Conservation (phyloP, 2,113 vertebrate genomes). For the Cyrtonyx montezumae region DNA sequence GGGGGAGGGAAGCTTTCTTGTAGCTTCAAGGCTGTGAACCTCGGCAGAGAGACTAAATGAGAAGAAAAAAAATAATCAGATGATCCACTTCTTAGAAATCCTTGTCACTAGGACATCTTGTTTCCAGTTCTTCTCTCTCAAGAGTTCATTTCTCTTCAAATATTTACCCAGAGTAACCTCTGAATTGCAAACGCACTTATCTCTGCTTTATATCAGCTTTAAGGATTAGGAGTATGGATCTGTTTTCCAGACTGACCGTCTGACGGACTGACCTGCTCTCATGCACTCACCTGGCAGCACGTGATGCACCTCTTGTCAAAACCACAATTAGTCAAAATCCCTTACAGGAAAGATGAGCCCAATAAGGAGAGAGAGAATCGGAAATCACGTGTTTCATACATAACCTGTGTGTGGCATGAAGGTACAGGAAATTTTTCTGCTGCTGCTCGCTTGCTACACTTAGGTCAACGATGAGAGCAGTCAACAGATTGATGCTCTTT, state of each 20-base stretch:
- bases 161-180: slow-evolving; percentile 65
- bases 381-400: slow-evolving; percentile 75
- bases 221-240: slow-evolving; percentile 79
- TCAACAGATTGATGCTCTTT: not conserved
- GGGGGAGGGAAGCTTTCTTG: not conserved
- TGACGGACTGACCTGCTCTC: slow-evolving; percentile 76
- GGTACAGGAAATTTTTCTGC: slow-evolving; percentile 2
- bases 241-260: slow-evolving; percentile 82
- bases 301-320: slow-evolving; percentile 78
- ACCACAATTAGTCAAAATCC: slow-evolving; percentile 82
- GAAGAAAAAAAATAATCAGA: not conserved
- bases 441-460: slow-evolving; percentile 35
- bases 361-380: slow-evolving; percentile 77
- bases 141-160: slow-evolving; percentile 8
- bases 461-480: not conserved
- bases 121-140: slow-evolving; percentile 31
- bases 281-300: slow-evolving; percentile 67
- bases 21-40: not conserved
- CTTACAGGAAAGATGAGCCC: slow-evolving; percentile 88
- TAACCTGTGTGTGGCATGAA: not conserved
- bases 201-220: slow-evolving; percentile 75
- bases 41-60: not conserved
- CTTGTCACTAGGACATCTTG: not conserved
- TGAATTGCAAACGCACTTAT: slow-evolving; percentile 69
- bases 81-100: not conserved